Evolutionary conservation across 1,140 invertebrate genomes (phyloP).

Genomic region (Sinonovacula constricta): DNA sequence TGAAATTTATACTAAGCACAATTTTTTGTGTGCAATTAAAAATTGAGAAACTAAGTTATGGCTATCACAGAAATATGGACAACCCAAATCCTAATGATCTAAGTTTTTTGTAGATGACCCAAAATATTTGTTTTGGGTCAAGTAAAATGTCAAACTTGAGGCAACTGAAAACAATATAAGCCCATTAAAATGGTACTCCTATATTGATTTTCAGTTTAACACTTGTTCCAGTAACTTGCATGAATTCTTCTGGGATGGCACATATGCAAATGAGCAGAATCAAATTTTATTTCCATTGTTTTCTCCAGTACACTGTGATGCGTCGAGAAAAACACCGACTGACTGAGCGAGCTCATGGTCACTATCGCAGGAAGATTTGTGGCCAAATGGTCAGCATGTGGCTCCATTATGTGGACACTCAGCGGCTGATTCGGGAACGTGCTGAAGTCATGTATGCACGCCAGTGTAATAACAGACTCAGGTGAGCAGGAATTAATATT

Average conservation of each 20-base stretch:
- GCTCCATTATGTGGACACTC: slow-evolving; percentile 48
- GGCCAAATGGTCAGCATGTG: slow-evolving; percentile 44
- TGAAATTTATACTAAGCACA: too few species aligned
- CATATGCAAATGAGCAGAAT: too few species aligned
- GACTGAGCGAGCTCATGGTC: slow-evolving; percentile 36
- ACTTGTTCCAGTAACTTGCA: neutral
- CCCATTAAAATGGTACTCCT: neutral
- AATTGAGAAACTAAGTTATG: too few species aligned
- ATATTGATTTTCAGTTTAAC: slow-evolving; percentile 2
- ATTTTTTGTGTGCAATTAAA: too few species aligned
- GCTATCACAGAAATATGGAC: too few species aligned
- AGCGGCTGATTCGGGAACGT: slow-evolving; percentile 42
- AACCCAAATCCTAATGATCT: too few species aligned
- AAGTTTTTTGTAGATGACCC: too few species aligned
- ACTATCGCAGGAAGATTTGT: slow-evolving; percentile 49
- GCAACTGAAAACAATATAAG: neutral
- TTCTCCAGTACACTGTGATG: slow-evolving; percentile 48
- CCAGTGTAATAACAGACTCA: slow-evolving; percentile 55
- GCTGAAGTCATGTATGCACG: slow-evolving; percentile 53
- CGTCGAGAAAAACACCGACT: slow-evolving; percentile 50
- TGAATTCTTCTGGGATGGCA: too few species aligned
- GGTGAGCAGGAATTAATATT: slow-evolving; percentile 47
- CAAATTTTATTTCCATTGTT: too few species aligned
- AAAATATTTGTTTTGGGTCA: too few species aligned
- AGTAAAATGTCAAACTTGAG: neutral